Evolutionary conservation across 2,888 invertebrate genomes (phyloP).

Genomic region (Drosophila prolongata): DNA sequence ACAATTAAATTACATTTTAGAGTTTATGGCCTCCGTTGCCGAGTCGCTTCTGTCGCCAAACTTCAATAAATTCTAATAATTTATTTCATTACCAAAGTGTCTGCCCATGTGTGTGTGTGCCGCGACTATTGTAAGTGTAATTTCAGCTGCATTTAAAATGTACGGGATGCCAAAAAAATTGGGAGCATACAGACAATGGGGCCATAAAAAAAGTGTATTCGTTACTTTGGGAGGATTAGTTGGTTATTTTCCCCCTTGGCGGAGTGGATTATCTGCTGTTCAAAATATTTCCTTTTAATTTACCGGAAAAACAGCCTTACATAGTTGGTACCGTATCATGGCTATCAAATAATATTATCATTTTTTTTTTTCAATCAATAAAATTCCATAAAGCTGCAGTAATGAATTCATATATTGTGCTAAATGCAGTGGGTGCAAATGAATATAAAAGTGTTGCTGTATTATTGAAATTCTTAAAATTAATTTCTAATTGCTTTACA

Average conservation of each 20-base stretch:
- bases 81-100: slow-evolving; percentile 57
- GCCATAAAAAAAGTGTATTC: slow-evolving; percentile 19
- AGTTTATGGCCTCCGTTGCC: slow-evolving; percentile 60
- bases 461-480: too few species aligned
- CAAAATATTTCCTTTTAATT: too few species aligned
- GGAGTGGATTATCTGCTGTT: too few species aligned
- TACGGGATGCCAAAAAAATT: slow-evolving; percentile 38
- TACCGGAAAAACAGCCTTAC: too few species aligned
- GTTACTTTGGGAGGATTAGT: background rate
- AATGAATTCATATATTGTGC: too few species aligned
- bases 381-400: too few species aligned
- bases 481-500: too few species aligned
- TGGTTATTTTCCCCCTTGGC: background rate
- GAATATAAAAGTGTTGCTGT: too few species aligned
- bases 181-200: slow-evolving; percentile 14
- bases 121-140: slow-evolving; percentile 32
- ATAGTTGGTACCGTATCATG: too few species aligned
- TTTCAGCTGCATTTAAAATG: slow-evolving; percentile 44
- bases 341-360: too few species aligned
- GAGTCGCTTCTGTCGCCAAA: slow-evolving; percentile 50
- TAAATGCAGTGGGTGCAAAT: too few species aligned
- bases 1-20: slow-evolving; percentile 75
- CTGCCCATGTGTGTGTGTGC: slow-evolving; percentile 10
- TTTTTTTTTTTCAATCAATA: too few species aligned
- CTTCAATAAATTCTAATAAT: slow-evolving; percentile 71